Conservation (phyloP, 1,140 invertebrate genomes). For the Hermatobates lingyangjiaoensis region DNA sequence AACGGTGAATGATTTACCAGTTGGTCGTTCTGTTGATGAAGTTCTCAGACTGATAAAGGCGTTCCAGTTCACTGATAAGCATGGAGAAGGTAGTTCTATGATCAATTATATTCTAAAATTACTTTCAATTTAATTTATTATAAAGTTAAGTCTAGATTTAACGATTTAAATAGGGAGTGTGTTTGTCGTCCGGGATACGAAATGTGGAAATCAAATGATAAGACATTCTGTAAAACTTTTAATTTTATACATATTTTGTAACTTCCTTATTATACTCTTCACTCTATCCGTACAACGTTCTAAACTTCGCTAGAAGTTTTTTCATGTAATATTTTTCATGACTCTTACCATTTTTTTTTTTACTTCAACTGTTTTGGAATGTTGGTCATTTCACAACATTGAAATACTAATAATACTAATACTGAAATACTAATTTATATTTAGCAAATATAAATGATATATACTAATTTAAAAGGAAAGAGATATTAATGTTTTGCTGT, state of each 20-base stretch:
- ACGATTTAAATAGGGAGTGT: not conserved
- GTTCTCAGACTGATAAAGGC: slow-evolving; percentile 74
- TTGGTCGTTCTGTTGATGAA: slow-evolving; percentile 85
- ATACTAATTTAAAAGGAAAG: too few relatives aligned
- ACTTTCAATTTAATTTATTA: not conserved
- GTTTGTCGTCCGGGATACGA: not conserved
- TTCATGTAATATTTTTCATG: too few relatives aligned
- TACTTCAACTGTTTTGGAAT: too few relatives aligned
- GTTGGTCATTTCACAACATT: too few relatives aligned
- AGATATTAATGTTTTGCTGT: too few relatives aligned
- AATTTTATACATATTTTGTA: not conserved
- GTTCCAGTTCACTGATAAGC: slow-evolving; percentile 80
- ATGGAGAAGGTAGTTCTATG: slow-evolving; percentile 57
- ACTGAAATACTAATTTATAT: too few relatives aligned
- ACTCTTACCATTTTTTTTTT: too few relatives aligned
- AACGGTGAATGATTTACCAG: slow-evolving; percentile 75
- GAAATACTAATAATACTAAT: too few relatives aligned
- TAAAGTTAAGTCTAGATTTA: not conserved
- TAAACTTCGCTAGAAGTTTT: too few relatives aligned
- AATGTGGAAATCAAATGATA: not conserved
- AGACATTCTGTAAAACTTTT: not conserved
- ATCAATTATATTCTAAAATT: not conserved
- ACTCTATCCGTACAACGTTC: too few relatives aligned
- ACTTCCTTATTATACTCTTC: not conserved
- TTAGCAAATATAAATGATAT: too few relatives aligned